A percentile compares a stretch with the other conserved stretches of the same genome.
Evolutionary conservation across 2,888 invertebrate genomes (phyloP).

Genomic region (Bruchidius siliquastri): DNA sequence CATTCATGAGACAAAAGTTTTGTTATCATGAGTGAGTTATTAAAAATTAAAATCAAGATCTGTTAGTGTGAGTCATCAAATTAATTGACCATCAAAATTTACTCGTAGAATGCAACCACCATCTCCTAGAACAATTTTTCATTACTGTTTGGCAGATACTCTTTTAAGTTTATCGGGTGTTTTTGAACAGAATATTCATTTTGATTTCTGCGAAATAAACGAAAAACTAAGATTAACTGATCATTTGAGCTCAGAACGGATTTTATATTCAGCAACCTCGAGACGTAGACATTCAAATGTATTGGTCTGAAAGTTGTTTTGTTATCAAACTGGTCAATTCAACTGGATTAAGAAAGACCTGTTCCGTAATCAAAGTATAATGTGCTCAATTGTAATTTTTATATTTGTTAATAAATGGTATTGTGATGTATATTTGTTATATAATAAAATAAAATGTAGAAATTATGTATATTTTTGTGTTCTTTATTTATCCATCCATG

Average conservation of each 20-base stretch:
- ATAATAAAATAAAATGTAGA: conserved; percentile 22
- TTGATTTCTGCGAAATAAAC: no score
- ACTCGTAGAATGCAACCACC: no score
- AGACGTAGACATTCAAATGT: neutral
- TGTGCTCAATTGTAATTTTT: conserved; percentile 39
- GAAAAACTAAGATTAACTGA: neutral
- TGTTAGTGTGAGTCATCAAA: no score
- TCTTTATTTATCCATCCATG: neutral
- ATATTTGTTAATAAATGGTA: conserved; percentile 38
- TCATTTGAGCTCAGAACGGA: neutral
- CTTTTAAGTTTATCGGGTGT: neutral
- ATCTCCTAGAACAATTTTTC: no score
- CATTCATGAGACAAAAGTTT: no score
- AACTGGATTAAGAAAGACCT: neutral
- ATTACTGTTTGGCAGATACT: neutral
- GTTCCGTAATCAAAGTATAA: conserved; percentile 8
- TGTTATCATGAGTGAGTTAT: no score
- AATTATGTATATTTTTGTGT: neutral
- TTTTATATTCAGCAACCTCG: neutral
- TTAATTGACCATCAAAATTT: no score
- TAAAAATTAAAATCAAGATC: no score
- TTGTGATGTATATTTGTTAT: conserved; percentile 40
- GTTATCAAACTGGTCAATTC: neutral
- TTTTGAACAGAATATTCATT: no score
- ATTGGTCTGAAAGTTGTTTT: neutral